Base-by-base conservation (phyloP, 2,113 vertebrate species). In the Sinocyclocheilus maitianheensis region DNA sequence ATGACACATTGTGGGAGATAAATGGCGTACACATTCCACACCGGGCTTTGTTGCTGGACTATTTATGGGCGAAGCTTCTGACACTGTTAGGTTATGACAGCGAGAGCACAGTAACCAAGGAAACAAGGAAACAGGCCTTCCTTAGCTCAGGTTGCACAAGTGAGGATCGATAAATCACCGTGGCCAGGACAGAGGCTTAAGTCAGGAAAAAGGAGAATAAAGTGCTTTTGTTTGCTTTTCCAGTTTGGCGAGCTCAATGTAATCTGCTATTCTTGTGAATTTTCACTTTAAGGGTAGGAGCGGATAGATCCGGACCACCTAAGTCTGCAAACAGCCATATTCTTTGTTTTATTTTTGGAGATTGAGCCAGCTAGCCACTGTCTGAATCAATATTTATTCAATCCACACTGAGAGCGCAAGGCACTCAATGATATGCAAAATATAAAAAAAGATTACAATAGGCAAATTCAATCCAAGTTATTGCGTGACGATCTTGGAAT, bases 101-200 rank as follows among this genome's bases (percentile, higher is more conserved):
- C 63, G 53, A 85, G 84, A 86, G 81, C 1, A 77, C 76, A 79
- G 93, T 94, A 93, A 89, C 92, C 89, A 93, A 91, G 92, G 93
- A 72, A 92, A 94, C 91, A 82, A 14, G 80, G 82, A 84, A 88
- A 76, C 87, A 88, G 80, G 51, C 80, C 69, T 71, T 86, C 80
- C 69, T 85, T 63, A 26, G 85, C 86, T 74, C 74, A 77, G 89
- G 89, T 91, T 86, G 88, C 90, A 75, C 20, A 24, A 79, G 51
- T 69, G 51, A 4, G 2, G 87, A 94, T 92, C 89, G 40, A 93
- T 90, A 92, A 55, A 85, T 92, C 85, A 90, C 87, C 79, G 22
- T 34, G 84, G 48, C 65, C 76, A 72, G 91, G 91, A 90, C 82
- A 80, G 53, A 80, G 77, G 48, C 75, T 85, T 85, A 87, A 87